phyloP scores from a whole-genome alignment of 2,797 vertebrate species.

The Peromyscus attwateri region DNA sequence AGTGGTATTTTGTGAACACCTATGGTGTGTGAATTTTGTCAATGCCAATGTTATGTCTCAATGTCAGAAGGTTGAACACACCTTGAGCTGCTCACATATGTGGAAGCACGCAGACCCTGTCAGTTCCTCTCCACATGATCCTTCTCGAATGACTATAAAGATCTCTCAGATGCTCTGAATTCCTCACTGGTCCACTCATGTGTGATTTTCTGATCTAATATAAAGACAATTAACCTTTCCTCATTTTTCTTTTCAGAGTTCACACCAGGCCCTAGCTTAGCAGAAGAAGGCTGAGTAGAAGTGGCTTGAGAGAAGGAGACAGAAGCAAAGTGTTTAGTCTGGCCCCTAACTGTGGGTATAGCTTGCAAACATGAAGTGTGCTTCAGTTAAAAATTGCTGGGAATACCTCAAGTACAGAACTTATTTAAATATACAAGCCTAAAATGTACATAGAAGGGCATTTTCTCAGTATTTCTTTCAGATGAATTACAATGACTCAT shows the following conservation, averaged over 20 bases:
- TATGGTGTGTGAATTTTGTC: not conserved
- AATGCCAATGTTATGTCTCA: not conserved
- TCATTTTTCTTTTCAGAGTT: not conserved
- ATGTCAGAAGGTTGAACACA: too few species aligned
- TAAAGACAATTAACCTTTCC: not conserved
- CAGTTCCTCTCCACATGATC: not conserved
- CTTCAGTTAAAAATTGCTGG: not conserved
- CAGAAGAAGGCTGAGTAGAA: not conserved
- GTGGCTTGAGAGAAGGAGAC: too few species aligned
- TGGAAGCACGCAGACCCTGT: fast-evolving
- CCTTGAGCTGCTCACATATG: not conserved
- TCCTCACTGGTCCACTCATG: not conserved
- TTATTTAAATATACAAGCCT: not conserved
- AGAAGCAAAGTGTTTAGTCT: not conserved
- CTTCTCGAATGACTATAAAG: not conserved
- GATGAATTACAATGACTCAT: not conserved
- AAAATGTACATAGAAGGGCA: too few species aligned
- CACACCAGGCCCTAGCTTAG: not conserved
- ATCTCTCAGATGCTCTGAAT: too few species aligned
- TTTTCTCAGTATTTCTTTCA: not conserved
- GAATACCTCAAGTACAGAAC: not conserved
- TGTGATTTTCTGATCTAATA: not conserved
- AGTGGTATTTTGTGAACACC: not conserved
- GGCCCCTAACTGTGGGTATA: too few species aligned
- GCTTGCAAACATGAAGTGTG: too few species aligned